A percentile compares a stretch with the other conserved stretches of the same genome.
phyloP scores from a whole-genome alignment of 2,113 vertebrate genomes.

The Chrysemys picta region DNA sequence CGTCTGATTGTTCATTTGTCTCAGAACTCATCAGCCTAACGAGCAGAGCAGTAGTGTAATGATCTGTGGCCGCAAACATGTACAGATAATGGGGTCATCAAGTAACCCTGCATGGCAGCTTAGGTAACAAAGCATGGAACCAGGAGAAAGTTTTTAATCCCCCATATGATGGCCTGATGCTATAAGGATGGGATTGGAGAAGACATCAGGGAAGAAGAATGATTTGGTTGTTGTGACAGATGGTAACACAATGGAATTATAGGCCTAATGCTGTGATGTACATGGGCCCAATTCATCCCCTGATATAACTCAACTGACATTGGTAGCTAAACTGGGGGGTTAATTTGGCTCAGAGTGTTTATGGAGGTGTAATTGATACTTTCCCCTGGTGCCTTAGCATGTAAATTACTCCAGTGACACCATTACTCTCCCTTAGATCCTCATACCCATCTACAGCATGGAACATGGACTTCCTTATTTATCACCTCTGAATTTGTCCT shows the following conservation, averaged over 20 bases:
- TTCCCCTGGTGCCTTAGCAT: background rate
- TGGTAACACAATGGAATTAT: background rate
- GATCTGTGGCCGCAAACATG: background rate
- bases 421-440: background rate
- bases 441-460: background rate
- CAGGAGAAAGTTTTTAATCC: background rate
- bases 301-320: background rate
- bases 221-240: background rate
- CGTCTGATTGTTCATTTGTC: constrained; percentile 6
- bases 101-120: background rate
- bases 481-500: background rate
- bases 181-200: background rate
- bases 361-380: background rate
- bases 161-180: background rate
- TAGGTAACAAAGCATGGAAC: background rate
- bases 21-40: constrained; percentile 13
- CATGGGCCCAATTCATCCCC: accelerated
- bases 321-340: background rate
- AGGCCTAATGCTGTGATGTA: background rate
- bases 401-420: background rate
- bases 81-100: background rate
- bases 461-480: background rate
- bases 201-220: background rate
- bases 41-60: background rate
- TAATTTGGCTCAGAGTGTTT: background rate